A percentile compares a stretch with the other conserved stretches of the same genome.
phyloP scores from a whole-genome alignment of 2,797 vertebrate genomes.

The Oreochromis mossambicus region DNA sequence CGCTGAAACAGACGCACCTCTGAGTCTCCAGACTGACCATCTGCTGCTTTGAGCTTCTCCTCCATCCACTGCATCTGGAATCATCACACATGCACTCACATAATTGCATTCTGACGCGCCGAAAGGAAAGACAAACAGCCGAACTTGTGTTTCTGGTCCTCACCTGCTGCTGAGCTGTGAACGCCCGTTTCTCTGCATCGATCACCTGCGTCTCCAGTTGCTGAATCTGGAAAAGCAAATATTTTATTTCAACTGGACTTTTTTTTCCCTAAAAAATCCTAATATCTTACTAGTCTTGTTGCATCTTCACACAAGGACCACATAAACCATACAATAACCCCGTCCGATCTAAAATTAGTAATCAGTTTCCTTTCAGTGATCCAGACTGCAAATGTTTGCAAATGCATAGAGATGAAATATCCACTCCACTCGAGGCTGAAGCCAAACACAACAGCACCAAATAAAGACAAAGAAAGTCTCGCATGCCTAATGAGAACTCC shows the following conservation, averaged over 20 bases:
- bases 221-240: constrained; percentile 81
- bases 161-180: constrained; percentile 92
- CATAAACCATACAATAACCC: background rate
- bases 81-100: background rate
- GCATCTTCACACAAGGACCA: background rate
- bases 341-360: background rate
- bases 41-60: constrained; percentile 89
- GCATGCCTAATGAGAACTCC: background rate
- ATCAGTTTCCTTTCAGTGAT: background rate
- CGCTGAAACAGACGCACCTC: constrained; percentile 86
- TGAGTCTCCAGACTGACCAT: constrained; percentile 85
- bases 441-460: constrained; percentile 34
- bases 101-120: background rate
- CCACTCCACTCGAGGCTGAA: background rate
- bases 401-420: background rate
- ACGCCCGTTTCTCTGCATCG: constrained; percentile 89
- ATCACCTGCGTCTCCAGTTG: constrained; percentile 93
- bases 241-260: background rate
- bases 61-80: constrained; percentile 93
- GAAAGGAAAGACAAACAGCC: background rate
- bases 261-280: background rate
- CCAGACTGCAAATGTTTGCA: background rate
- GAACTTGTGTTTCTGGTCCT: background rate
- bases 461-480: constrained; percentile 33
- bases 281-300: background rate